phyloP scores from a whole-genome alignment of 2,113 vertebrate genomes.

The Regulus satrapa region DNA sequence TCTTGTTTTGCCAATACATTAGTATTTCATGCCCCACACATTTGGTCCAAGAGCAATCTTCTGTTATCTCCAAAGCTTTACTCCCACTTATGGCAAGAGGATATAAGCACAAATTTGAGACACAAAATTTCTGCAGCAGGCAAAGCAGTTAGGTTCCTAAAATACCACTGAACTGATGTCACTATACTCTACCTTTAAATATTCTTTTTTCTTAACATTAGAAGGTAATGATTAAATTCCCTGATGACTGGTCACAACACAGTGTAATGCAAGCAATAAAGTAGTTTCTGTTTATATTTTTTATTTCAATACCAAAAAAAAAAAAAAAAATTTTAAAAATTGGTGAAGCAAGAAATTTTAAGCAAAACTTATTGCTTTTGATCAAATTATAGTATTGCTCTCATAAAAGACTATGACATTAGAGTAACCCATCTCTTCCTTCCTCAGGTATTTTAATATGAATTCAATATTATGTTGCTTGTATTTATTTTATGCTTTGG shows the following conservation, averaged over 20 bases:
- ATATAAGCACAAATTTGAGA: not conserved
- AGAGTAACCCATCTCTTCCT: not conserved
- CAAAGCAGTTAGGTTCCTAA: not conserved
- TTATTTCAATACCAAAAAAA: not conserved
- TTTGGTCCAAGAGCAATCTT: not conserved
- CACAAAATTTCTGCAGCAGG: not conserved
- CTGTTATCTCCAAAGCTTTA: not conserved
- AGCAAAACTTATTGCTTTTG: not conserved
- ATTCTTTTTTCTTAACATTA: not conserved
- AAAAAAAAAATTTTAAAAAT: not conserved
- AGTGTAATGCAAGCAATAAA: not conserved
- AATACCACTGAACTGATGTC: not conserved
- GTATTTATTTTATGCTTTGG: not conserved
- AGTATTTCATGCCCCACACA: not conserved
- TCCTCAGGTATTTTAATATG: not conserved
- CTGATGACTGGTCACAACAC: not conserved
- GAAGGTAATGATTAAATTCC: not conserved
- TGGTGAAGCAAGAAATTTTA: not conserved
- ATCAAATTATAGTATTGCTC: not conserved
- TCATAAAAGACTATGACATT: not conserved
- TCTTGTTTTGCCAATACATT: not conserved
- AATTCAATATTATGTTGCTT: not conserved
- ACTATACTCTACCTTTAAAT: not conserved
- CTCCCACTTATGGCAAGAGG: rapidly evolving
- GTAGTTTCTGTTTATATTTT: not conserved